Conservation (phyloP, 2,888 invertebrate genomes). For the Apodemia hepburni region DNA sequence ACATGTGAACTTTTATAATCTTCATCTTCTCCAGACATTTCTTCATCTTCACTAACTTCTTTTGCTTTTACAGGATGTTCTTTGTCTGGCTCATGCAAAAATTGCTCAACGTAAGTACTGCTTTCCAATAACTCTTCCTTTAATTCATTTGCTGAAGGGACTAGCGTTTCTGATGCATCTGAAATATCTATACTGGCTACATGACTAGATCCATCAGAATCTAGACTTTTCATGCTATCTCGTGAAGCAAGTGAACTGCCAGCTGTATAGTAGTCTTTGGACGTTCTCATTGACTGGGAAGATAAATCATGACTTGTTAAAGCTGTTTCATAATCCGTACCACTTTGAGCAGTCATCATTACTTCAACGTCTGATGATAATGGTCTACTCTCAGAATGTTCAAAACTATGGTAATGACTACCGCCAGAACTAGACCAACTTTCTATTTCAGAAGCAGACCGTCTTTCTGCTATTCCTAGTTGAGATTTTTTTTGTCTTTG, state of each 20-base stretch:
- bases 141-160: constrained; percentile 92
- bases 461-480: constrained; percentile 79
- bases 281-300: constrained; percentile 85
- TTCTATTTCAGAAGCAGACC: constrained; percentile 89
- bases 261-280: constrained; percentile 93
- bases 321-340: constrained; percentile 93
- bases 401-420: constrained; percentile 94
- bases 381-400: constrained; percentile 89
- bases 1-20: constrained; percentile 67
- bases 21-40: constrained; percentile 79
- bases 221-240: constrained; percentile 94
- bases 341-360: constrained; percentile 85
- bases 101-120: constrained; percentile 79
- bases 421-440: constrained; percentile 93
- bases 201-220: constrained; percentile 94
- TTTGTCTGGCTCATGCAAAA: constrained; percentile 65
- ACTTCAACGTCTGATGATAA: constrained; percentile 93
- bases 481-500: constrained; percentile 72
- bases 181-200: constrained; percentile 94
- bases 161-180: constrained; percentile 94
- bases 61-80: constrained; percentile 54
- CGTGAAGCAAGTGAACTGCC: constrained; percentile 92
- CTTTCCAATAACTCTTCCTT: constrained; percentile 86
- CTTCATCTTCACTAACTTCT: constrained; percentile 66
- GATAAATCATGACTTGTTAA: constrained; percentile 89